phyloP scores from a whole-genome alignment of 2,888 invertebrate genomes.

The Reticulitermes lucifugus region DNA sequence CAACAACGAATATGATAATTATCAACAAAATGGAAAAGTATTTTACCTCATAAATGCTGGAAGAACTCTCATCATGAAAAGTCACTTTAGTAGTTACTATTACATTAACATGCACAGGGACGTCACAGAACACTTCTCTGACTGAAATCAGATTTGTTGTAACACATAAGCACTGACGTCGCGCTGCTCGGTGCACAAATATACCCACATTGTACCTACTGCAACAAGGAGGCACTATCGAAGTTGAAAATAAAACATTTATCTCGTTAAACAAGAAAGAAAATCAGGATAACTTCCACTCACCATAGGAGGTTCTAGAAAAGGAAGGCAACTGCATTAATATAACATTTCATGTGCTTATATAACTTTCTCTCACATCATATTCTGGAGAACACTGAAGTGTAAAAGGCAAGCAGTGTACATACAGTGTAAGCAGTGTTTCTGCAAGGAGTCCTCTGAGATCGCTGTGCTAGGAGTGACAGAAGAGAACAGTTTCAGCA shows the following conservation, averaged over 20 bases:
- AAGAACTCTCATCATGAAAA: no score
- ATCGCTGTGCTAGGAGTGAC: background rate
- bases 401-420: slow-evolving; percentile 5
- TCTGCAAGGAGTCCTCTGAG: background rate
- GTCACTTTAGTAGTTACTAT: no score
- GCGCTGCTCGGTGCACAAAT: background rate
- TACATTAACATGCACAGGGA: no score
- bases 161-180: background rate
- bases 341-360: background rate
- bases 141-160: background rate
- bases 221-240: background rate
- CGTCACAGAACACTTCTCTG: background rate
- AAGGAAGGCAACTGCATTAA: background rate
- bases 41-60: no score
- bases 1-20: no score
- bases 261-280: background rate
- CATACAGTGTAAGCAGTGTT: slow-evolving; percentile 28
- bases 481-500: slow-evolving; percentile 1
- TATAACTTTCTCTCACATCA: background rate
- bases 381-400: background rate
- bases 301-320: background rate
- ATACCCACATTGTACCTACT: background rate
- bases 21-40: no score
- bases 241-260: background rate
- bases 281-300: background rate